phyloP scores from a whole-genome alignment of 2,113 vertebrate genomes.

The Alligator mississippiensis region DNA sequence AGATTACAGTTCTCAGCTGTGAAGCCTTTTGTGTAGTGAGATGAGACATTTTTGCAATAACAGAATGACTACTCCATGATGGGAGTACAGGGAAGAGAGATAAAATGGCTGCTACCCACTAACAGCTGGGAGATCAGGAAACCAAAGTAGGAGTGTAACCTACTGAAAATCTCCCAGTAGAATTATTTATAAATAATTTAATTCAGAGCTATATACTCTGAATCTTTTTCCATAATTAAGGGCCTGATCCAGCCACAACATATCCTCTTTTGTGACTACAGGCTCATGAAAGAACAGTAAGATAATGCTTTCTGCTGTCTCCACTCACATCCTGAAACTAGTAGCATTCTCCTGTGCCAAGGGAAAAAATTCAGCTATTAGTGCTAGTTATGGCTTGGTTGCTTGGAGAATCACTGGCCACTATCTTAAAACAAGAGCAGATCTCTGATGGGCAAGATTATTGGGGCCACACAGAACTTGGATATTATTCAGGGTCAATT shows the following conservation, averaged over 20 bases:
- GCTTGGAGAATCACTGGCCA: not conserved
- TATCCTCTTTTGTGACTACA: not conserved
- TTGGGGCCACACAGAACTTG: not conserved
- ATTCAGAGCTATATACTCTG: not conserved
- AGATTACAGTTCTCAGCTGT: no score
- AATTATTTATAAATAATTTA: not conserved
- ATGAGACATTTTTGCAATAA: no score
- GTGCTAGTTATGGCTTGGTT: not conserved
- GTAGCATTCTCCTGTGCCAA: not conserved
- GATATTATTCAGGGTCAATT: not conserved
- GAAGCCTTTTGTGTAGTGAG: no score
- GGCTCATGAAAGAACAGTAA: not conserved
- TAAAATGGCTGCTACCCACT: rapidly evolving
- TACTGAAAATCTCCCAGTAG: not conserved
- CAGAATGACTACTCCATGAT: not conserved
- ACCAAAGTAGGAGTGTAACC: slow-evolving; percentile 4
- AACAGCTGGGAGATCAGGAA: not conserved
- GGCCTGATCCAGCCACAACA: not conserved
- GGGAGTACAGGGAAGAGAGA: not conserved
- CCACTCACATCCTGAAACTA: not conserved
- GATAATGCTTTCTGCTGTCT: not conserved
- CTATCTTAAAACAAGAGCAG: not conserved
- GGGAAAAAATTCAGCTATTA: not conserved
- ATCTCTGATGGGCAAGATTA: not conserved
- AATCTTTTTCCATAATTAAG: not conserved